Base-by-base conservation (phyloP, 2,888 invertebrate genomes). In the Tetrapedia diversipes region DNA sequence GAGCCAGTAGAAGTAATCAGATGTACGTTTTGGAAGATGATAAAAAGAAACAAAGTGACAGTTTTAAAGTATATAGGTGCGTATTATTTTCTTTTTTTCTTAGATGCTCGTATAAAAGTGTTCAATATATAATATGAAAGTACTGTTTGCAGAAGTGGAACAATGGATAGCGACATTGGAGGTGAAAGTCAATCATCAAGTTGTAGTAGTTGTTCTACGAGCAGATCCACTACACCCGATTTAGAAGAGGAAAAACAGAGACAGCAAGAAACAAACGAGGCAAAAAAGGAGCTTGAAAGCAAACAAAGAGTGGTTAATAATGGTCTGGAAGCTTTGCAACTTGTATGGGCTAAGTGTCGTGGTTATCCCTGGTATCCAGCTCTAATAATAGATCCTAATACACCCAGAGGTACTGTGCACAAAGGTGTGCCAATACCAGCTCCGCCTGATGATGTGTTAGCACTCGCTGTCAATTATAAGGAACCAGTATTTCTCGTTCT, bases 341-440 rank as follows among this genome's bases (percentile, higher is more conserved):
- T 98, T 54, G 98, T 99, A 2, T 99, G 98, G 99, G 98, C 98
- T 22, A 98, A 99, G 91, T 98, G 98, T 93, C 95, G 97, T 83
- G 97, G 98, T 27, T 98, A 98, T 92, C 98, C 98, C 0, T 99
- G 98, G 98, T 98, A 98, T 93, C 99, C 98, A 54, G 98, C 98
- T 6, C 70, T 99, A 80, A 98, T 98, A 77, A 98, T 98, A 79
- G 97, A 98, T 92, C 98, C 98, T 0, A 96, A 96, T 89, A 98
- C 98, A 92, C 98, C 98, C 1, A 96, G 96, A 92, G 97, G 95
- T 75, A 94, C 96, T 90, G 94, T 97, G 57, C 97, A 98, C 93
- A 97, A 98, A 92, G 98, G 98, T 34, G 98, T 98, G 0, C 98
- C 98, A 0, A 95, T 98, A 78, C 98, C 98, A 0, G 97, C 97